Conservation (phyloP, 2,113 vertebrate species). For the Salvelinus fontinalis region DNA sequence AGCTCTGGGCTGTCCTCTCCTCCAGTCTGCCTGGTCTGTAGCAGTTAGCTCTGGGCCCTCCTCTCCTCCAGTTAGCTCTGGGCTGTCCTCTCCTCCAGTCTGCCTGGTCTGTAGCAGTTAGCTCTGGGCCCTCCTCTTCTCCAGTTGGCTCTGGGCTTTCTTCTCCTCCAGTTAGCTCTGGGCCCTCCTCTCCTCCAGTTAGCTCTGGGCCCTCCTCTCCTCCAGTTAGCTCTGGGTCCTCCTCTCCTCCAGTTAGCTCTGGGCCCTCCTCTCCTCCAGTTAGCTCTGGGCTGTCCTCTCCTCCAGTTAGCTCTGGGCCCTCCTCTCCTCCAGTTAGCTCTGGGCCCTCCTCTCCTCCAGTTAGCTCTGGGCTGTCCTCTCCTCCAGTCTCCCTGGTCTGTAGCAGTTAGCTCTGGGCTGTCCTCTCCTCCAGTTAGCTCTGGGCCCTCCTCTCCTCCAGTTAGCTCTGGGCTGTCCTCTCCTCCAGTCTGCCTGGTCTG, state of each 20-base stretch:
- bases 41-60: neutral
- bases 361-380: constrained; percentile 4
- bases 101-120: constrained; percentile 11
- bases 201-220: constrained; percentile 7
- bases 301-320: neutral
- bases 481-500: constrained; percentile 1
- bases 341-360: constrained; percentile 7
- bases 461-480: no score
- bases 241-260: neutral
- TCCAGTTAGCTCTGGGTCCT: no score
- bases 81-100: constrained; percentile 16
- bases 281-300: neutral
- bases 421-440: constrained; percentile 9
- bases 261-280: constrained; percentile 3
- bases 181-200: constrained; percentile 5
- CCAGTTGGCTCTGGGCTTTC: no score
- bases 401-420: neutral
- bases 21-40: constrained; percentile 23
- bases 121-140: constrained; percentile 3
- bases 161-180: neutral
- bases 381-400: constrained; percentile 21
- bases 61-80: constrained; percentile 2
- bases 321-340: constrained; percentile 10
- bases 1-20: neutral
- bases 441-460: no score